Percentiles rank a stretch among this genome's conserved stretches.
Evolutionary conservation across 2,888 invertebrate genomes (phyloP).

Genomic region (Keiferia lycopersicella): DNA sequence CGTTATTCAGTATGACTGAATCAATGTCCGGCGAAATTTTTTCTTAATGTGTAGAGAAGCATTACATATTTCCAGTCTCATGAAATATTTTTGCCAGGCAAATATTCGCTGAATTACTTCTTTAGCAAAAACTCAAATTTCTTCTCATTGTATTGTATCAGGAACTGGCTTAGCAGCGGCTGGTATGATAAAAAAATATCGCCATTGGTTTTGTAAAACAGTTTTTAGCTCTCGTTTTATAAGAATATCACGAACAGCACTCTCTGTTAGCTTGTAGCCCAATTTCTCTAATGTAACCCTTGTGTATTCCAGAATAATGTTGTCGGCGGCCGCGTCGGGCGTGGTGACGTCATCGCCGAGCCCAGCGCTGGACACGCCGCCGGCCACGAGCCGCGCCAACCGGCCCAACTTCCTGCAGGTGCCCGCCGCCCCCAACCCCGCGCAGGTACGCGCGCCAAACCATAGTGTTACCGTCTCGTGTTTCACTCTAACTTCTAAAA

Average conservation of each 20-base stretch:
- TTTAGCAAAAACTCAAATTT: no score
- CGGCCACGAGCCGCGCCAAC: constrained; percentile 75
- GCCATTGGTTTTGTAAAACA: no score
- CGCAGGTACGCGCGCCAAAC: constrained; percentile 58
- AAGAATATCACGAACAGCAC: neutral
- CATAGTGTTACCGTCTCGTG: neutral
- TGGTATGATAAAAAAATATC: no score
- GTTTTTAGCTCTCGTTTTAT: no score
- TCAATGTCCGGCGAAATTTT: no score
- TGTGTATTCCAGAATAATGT: constrained; percentile 67
- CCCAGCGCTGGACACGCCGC: constrained; percentile 56
- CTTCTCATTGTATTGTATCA: no score
- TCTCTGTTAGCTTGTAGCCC: neutral
- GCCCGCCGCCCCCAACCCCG: constrained; percentile 78
- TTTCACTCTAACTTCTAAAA: neutral
- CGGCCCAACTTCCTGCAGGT: constrained; percentile 88
- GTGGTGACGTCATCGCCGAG: constrained; percentile 52
- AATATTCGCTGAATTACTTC: no score
- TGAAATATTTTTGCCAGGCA: no score
- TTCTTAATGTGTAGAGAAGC: no score
- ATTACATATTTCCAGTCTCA: no score
- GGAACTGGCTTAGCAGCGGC: no score
- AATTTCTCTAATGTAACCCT: neutral
- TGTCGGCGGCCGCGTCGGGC: constrained; percentile 56
- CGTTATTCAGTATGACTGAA: no score